These are phyloP conservation scores for Ichneumoninae sp. DNA, from an alignment of 2,888 invertebrate species.

Conservation along the genomic window DNA sequence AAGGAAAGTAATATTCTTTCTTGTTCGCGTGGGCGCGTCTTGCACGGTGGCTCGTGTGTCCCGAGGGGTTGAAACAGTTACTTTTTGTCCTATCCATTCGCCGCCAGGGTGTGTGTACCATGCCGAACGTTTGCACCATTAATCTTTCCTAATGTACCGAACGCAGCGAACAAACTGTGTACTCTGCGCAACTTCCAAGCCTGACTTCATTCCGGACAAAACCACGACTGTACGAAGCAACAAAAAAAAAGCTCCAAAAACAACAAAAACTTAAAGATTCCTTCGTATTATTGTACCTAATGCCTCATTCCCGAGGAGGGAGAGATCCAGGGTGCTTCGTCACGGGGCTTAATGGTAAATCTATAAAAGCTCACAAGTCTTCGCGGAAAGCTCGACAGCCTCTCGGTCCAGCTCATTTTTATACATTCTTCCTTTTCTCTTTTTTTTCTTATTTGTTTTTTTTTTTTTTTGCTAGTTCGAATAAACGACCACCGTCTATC, in stretches of 20 bases:
- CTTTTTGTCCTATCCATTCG: slow-evolving; percentile 35
- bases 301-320: slow-evolving; percentile 6
- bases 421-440: slow-evolving; percentile 52
- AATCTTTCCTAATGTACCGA: slow-evolving; percentile 63
- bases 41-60: background rate
- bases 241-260: slow-evolving; percentile 3
- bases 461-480: slow-evolving; percentile 30
- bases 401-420: slow-evolving; percentile 16
- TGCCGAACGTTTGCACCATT: slow-evolving; percentile 53
- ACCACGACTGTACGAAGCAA: slow-evolving; percentile 10
- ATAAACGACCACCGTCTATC: slow-evolving; percentile 13
- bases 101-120: slow-evolving; percentile 18
- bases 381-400: slow-evolving; percentile 36
- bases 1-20: slow-evolving; percentile 21
- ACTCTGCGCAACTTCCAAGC: slow-evolving; percentile 32
- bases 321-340: slow-evolving; percentile 58
- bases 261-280: slow-evolving; percentile 49
- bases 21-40: background rate
- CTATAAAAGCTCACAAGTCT: slow-evolving; percentile 65
- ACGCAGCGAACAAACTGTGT: slow-evolving; percentile 30
- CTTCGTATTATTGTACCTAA: slow-evolving; percentile 36
- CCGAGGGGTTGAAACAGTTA: slow-evolving; percentile 35
- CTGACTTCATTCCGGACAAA: slow-evolving; percentile 42
- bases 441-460: slow-evolving; percentile 32
- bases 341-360: slow-evolving; percentile 69